phyloP scores from a whole-genome alignment of 2,113 vertebrate species.

The Brienomyrus longianalis region DNA sequence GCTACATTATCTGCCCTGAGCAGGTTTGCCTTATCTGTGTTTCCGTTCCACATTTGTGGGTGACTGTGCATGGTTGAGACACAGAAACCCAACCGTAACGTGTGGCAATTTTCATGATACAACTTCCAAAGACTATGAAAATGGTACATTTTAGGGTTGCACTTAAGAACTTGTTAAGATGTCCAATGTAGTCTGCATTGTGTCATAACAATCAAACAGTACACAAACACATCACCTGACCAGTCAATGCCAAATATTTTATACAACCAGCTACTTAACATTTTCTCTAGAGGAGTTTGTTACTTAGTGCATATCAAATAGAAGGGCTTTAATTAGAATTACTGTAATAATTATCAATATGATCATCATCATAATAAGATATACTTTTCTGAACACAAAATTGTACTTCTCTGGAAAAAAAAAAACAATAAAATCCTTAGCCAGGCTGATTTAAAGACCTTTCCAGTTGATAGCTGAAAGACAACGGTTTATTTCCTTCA shows the following conservation, averaged over 20 bases:
- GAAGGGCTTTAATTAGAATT: constrained; percentile 13
- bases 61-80: constrained; percentile 36
- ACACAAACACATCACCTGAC: constrained; percentile 57
- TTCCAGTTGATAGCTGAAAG: neutral
- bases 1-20: constrained; percentile 65
- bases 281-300: constrained; percentile 47
- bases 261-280: constrained; percentile 60
- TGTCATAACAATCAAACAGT: constrained; percentile 54
- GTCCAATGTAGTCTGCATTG: constrained; percentile 51
- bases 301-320: constrained; percentile 46
- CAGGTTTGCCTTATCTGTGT: constrained; percentile 45
- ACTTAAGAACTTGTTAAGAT: constrained; percentile 36
- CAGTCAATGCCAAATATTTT: constrained; percentile 56
- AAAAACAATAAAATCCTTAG: constrained; percentile 50
- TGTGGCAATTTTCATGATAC: constrained; percentile 33
- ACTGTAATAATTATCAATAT: constrained; percentile 21
- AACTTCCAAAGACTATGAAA: constrained; percentile 38
- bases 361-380: constrained; percentile 37
- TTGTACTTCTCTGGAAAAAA: constrained; percentile 56
- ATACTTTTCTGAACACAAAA: constrained; percentile 53
- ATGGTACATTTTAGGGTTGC: constrained; percentile 37
- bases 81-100: constrained; percentile 32
- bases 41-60: constrained; percentile 30
- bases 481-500: neutral
- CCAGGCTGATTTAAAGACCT: constrained; percentile 45